These are phyloP conservation scores for Rhodinocichla rosea DNA, from an alignment of 2,113 vertebrate genomes.

Conservation along the genomic window DNA sequence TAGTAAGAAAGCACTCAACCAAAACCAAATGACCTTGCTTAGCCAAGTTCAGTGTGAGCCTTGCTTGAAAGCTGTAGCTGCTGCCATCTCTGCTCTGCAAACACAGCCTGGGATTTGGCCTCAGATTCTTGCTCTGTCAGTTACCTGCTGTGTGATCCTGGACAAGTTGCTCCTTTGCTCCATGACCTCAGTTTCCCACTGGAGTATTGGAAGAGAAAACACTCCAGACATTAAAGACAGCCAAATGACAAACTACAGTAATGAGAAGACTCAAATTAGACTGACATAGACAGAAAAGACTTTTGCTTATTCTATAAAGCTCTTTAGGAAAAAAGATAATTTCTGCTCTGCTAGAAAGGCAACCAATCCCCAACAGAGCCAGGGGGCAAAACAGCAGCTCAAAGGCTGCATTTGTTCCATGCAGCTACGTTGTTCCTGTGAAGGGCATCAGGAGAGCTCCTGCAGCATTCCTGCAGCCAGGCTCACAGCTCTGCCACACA, in stretches of 20 bases:
- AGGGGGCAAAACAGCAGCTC: not conserved
- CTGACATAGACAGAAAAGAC: not conserved
- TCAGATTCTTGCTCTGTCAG: not conserved
- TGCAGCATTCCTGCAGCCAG: not conserved
- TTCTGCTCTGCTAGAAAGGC: not conserved
- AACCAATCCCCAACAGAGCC: not conserved
- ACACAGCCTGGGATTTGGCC: not conserved
- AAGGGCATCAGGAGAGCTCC: not conserved
- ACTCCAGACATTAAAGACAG: not conserved
- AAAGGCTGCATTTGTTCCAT: not conserved
- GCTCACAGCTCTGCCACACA: not conserved
- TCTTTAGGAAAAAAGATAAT: not conserved
- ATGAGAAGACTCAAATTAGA: not conserved
- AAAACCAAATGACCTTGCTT: not conserved
- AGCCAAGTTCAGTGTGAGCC: not conserved
- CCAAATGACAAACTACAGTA: not conserved
- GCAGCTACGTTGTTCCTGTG: not conserved
- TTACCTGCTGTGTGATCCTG: constrained; percentile 26
- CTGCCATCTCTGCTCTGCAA: not conserved
- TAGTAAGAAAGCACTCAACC: not conserved
- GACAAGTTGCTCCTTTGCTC: not conserved
- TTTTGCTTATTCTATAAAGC: not conserved
- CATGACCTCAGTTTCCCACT: not conserved
- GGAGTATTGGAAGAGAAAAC: not conserved
- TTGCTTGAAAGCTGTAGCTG: not conserved